These are phyloP conservation scores for Auanema freiburgensis DNA, from an alignment of 2,888 invertebrate genomes.

Conservation along the genomic window DNA sequence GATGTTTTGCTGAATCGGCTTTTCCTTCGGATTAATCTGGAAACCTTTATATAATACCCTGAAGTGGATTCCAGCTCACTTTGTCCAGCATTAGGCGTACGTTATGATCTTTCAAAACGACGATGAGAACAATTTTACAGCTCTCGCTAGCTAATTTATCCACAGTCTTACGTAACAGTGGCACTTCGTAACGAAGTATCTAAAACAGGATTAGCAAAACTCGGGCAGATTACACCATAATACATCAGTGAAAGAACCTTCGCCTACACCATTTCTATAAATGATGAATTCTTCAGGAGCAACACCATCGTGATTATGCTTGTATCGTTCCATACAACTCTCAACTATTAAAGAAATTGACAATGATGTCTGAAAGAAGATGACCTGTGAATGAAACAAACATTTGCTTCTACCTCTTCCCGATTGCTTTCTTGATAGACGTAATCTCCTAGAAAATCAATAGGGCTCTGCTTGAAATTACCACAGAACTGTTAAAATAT, in stretches of 20 bases:
- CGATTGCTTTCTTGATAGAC: conserved; percentile 12
- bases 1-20: conserved; percentile 48
- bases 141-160: conserved; percentile 9
- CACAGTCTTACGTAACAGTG: conserved; percentile 39
- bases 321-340: not conserved
- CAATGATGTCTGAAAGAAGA: too few species aligned
- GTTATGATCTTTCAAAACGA: conserved; percentile 50
- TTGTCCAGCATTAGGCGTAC: conserved; percentile 33
- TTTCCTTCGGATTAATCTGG: conserved; percentile 16
- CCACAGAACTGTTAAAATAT: conserved; percentile 37
- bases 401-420: conserved; percentile 15
- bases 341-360: too few species aligned
- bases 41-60: not conserved
- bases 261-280: conserved; percentile 42
- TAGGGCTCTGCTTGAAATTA: conserved; percentile 30
- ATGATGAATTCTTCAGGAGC: conserved; percentile 35
- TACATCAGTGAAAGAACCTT: conserved; percentile 39
- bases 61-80: not conserved
- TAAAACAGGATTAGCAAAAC: not conserved
- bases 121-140: conserved; percentile 41
- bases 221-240: not conserved
- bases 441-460: conserved; percentile 46
- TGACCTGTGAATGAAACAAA: too few species aligned
- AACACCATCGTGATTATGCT: not conserved
- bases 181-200: conserved; percentile 46